Evolutionary conservation across 2,113 vertebrate genomes (phyloP), one percentile per base, ranked within the genome.

Genomic region (Nothobranchius furzeri): DNA sequence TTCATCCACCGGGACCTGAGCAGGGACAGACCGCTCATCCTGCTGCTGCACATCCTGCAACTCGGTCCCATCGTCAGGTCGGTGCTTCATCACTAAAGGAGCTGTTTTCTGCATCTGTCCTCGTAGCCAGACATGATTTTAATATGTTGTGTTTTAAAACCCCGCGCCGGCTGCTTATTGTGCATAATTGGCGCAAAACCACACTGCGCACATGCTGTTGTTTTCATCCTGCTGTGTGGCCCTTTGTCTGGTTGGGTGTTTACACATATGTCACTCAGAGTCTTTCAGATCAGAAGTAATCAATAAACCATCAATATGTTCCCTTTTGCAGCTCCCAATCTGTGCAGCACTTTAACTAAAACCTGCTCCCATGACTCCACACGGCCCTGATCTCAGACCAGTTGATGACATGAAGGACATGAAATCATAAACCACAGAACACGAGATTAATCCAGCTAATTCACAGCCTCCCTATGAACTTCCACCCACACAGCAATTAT

Each of bases 1-100:
- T 97, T 98, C 90, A 92, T 98, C 86, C 97, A 99, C 90, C 94
- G 97, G 80, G 96, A 98, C 90, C 93, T 98, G 59, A 94, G 94
- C 92, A 88, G 94, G 49, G 96, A 99, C 91, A 87, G 95, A 76
- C 97, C 97, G 53, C 94, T 99, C 9, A 86, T 96, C 64, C 93
- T 99, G 85, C 92, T 99, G 74, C 91, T 98, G 86, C 97, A 99
- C 89, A 91, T 98, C 57, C 91, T 99, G 79, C 97, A 98, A 90
- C 93, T 99, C 2, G 97, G 97, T 78, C 96, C 96, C 49, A 70
- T 98, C 48, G 93, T 96, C 92, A 96, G 97, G 97, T 99, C 87
- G 79, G 95, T 74, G 57, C 7, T 78, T 85, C 60, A 36, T 45
- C 36, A 7, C n/a, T n/a, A 6, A 15, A 20, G n/a, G 5, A 35